A percentile compares a stretch with the other conserved stretches of the same genome.
These are phyloP conservation scores for Barypeithes pellucidus DNA, from an alignment of 2,888 invertebrate species.

Conservation along the genomic window DNA sequence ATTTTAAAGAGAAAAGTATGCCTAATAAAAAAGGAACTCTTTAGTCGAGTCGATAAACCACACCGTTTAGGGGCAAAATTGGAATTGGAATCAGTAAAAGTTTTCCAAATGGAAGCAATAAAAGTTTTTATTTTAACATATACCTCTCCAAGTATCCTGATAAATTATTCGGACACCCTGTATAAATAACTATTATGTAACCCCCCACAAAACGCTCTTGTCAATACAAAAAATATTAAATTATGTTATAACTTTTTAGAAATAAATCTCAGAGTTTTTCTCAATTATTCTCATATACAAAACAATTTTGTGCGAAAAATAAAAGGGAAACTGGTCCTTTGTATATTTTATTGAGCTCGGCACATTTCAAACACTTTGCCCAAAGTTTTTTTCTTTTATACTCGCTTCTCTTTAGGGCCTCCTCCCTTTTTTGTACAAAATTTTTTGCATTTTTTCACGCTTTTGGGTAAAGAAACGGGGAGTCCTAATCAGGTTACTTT, in stretches of 20 bases:
- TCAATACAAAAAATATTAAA: too few relatives aligned
- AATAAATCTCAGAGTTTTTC: not conserved
- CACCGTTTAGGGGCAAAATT: too few relatives aligned
- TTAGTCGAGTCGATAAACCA: too few relatives aligned
- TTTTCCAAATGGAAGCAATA: too few relatives aligned
- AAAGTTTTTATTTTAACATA: too few relatives aligned
- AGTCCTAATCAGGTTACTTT: conserved; percentile 22
- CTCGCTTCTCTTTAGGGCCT: conserved; percentile 26
- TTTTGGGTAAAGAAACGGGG: conserved; percentile 8
- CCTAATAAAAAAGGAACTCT: too few relatives aligned
- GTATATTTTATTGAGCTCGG: conserved; percentile 66
- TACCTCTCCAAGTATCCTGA: too few relatives aligned
- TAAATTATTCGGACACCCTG: too few relatives aligned
- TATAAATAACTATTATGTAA: not conserved
- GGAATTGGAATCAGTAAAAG: too few relatives aligned
- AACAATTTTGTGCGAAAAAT: conserved; percentile 25
- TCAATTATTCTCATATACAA: conserved; percentile 1
- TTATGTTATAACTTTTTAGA: not conserved
- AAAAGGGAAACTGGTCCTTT: conserved; percentile 54
- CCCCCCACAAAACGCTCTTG: too few relatives aligned
- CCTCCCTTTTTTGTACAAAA: conserved; percentile 25
- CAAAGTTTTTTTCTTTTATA: conserved; percentile 36
- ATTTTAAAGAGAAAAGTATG: too few relatives aligned
- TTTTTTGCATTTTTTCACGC: conserved; percentile 45
- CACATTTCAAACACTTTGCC: conserved; percentile 64